Conservation (phyloP, 2,888 invertebrate species). For the Cecidostiba fungosa region DNA sequence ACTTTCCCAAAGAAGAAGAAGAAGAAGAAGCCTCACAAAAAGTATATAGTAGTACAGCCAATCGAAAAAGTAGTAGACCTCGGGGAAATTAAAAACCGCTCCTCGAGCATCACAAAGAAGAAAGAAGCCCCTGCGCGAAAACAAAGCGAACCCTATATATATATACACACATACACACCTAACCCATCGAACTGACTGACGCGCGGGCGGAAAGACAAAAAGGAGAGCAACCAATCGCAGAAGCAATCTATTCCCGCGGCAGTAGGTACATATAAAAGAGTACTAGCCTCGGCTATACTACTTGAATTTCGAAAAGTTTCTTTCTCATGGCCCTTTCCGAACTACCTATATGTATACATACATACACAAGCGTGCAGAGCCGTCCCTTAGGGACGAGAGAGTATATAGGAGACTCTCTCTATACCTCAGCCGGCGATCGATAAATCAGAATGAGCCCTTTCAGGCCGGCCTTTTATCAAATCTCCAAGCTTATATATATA, state of each 20-base stretch:
- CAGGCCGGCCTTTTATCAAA: constrained; percentile 34
- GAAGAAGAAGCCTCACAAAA: not conserved
- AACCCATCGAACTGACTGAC: not conserved
- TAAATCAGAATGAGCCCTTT: constrained; percentile 63
- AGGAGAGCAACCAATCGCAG: not conserved
- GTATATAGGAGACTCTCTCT: not conserved
- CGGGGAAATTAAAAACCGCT: constrained; percentile 1
- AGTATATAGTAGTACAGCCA: not conserved
- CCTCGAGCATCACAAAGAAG: not conserved
- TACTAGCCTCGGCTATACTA: constrained; percentile 1
- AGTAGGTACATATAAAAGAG: not conserved
- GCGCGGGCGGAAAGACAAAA: constrained; percentile 6
- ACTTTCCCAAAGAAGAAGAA: not conserved
- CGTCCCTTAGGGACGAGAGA: constrained; percentile 34
- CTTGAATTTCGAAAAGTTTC: constrained; percentile 35
- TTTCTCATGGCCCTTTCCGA: not conserved
- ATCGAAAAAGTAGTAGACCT: constrained; percentile 9
- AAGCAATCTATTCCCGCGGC: constrained; percentile 19
- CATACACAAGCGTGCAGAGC: not conserved
- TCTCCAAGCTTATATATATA: constrained; percentile 22
- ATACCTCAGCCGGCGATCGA: constrained; percentile 58
- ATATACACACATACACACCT: not conserved
- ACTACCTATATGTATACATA: not conserved
- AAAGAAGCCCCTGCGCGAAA: constrained; percentile 2
- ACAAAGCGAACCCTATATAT: not conserved